phyloP scores from a whole-genome alignment of 2,888 invertebrate species.

The Periphyllus acericola region DNA sequence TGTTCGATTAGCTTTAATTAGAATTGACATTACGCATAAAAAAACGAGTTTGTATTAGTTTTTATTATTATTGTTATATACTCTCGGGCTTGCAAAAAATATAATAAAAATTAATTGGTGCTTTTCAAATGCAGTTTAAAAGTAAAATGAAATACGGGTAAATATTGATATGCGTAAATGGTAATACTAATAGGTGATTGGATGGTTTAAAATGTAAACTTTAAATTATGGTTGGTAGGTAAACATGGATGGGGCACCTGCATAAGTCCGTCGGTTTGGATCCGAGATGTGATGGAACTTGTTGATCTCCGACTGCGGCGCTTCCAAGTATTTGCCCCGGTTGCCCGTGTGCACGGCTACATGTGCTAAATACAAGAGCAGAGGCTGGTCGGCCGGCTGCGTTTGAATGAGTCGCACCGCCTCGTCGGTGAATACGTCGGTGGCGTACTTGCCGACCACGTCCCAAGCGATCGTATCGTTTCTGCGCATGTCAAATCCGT shows the following conservation, averaged over 20 bases:
- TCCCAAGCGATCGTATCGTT: slow-evolving; percentile 67
- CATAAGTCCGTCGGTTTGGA: slow-evolving; percentile 76
- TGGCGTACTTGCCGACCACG: slow-evolving; percentile 68
- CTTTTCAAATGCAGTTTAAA: no score
- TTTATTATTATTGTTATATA: background rate
- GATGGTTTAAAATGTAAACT: no score
- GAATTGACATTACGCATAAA: background rate
- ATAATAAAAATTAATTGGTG: no score
- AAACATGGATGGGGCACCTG: slow-evolving; percentile 71
- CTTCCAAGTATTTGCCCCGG: slow-evolving; percentile 65
- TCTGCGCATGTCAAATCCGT: slow-evolving; percentile 69
- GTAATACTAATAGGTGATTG: no score
- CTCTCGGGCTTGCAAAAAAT: no score
- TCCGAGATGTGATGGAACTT: slow-evolving; percentile 78
- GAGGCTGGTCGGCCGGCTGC: slow-evolving; percentile 67
- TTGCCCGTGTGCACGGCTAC: slow-evolving; percentile 71
- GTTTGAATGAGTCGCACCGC: slow-evolving; percentile 68
- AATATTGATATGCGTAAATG: no score
- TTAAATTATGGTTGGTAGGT: no score
- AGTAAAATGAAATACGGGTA: no score
- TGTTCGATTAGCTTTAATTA: background rate
- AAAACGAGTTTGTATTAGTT: no score
- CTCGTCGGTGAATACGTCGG: slow-evolving; percentile 69
- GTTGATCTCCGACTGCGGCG: slow-evolving; percentile 76
- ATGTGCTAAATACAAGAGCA: slow-evolving; percentile 71